Evolutionary conservation across 2,113 vertebrate species (phyloP).

Genomic region (Aptenodytes patagonicus): DNA sequence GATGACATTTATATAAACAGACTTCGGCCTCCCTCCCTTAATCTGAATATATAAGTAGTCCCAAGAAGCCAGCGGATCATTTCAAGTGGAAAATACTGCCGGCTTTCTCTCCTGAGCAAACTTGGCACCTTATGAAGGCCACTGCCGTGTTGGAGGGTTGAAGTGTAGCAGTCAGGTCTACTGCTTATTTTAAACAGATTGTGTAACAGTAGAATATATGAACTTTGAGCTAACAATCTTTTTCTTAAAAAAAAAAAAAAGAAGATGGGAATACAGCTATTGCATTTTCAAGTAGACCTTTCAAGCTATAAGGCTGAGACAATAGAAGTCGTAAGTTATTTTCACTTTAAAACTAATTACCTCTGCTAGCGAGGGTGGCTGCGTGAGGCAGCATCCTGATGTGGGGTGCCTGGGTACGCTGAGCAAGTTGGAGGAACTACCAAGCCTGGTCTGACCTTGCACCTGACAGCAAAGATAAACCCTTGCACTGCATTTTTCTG

Average conservation of each 20-base stretch:
- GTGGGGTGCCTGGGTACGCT: neutral
- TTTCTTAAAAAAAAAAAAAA: neutral
- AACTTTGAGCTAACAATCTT: neutral
- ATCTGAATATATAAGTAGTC: neutral
- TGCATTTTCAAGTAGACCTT: neutral
- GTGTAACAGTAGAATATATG: neutral
- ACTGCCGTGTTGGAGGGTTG: neutral
- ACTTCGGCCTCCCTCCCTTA: neutral
- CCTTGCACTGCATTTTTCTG: neutral
- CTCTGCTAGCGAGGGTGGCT: neutral
- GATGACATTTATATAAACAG: neutral
- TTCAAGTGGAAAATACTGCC: neutral
- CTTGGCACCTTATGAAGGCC: neutral
- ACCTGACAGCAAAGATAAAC: neutral
- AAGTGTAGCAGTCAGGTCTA: neutral
- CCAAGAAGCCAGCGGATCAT: neutral
- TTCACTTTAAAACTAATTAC: neutral
- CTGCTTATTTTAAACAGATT: neutral
- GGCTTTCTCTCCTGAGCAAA: neutral
- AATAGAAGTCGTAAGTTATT: neutral
- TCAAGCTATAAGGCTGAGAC: neutral
- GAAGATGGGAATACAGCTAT: neutral
- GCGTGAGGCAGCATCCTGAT: accelerated
- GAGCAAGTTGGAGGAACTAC: neutral
- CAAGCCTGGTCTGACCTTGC: neutral